Conservation (phyloP, 2,113 vertebrate species). For the Cyprinodon tularosa region DNA sequence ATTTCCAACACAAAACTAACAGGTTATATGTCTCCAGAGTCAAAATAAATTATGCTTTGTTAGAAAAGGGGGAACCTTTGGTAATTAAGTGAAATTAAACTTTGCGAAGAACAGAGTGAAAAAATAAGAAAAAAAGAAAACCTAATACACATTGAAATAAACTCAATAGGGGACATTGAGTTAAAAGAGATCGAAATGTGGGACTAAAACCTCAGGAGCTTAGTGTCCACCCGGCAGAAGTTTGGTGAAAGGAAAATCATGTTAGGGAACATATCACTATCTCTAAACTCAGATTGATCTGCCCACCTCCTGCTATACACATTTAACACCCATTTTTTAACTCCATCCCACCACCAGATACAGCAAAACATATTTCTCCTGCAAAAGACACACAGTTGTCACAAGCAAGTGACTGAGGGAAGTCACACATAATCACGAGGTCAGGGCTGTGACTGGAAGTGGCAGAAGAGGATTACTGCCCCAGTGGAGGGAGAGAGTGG, state of each 20-base stretch:
- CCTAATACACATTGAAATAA: constrained; percentile 39
- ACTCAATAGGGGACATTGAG: constrained; percentile 16
- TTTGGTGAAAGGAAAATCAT: constrained; percentile 44
- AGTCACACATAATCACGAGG: constrained; percentile 43
- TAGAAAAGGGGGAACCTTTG: constrained; percentile 8
- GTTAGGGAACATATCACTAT: constrained; percentile 60
- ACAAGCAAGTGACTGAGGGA: constrained; percentile 43
- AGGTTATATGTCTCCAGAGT: neutral
- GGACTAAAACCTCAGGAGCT: constrained; percentile 45
- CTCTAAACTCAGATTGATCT: constrained; percentile 64
- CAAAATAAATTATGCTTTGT: constrained; percentile 17
- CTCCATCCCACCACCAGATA: neutral
- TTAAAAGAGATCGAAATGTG: constrained; percentile 49
- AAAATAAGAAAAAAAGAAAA: constrained; percentile 6
- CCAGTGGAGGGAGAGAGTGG: constrained; percentile 49
- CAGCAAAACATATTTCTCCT: constrained; percentile 31
- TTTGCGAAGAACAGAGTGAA: constrained; percentile 15
- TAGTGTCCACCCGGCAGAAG: constrained; percentile 52
- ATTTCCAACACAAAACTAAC: neutral
- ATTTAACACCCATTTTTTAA: constrained; percentile 26
- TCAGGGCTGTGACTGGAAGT: constrained; percentile 56
- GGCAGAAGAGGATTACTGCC: constrained; percentile 64
- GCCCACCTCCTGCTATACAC: constrained; percentile 59
- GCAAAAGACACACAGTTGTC: constrained; percentile 21
- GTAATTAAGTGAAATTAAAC: constrained; percentile 22